A percentile compares a stretch with the other conserved stretches of the same genome.
These are phyloP conservation scores for Edolisoma coerulescens DNA, from an alignment of 2,113 vertebrate species.

Conservation along the genomic window DNA sequence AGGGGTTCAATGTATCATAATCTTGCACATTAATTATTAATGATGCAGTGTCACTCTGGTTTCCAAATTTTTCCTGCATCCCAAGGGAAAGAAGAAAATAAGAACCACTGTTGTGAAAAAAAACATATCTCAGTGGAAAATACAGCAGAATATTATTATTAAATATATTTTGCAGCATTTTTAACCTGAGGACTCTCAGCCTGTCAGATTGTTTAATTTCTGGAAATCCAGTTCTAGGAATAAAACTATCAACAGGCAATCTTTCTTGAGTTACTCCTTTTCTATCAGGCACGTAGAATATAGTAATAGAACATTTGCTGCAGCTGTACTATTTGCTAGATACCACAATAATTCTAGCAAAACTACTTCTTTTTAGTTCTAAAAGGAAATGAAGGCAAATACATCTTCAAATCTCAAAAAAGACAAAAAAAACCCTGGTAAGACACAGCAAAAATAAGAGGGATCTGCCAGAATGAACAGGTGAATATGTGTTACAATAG, in stretches of 20 bases:
- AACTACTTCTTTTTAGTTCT: background rate
- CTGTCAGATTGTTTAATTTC: background rate
- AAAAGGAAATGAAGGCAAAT: background rate
- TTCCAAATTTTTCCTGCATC: slow-evolving; percentile 33
- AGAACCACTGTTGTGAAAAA: background rate
- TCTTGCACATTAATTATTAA: slow-evolving; percentile 65
- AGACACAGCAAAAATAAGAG: background rate
- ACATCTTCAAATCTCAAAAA: background rate
- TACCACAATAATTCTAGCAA: background rate
- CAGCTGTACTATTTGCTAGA: background rate
- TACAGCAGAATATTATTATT: background rate
- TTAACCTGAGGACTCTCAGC: background rate
- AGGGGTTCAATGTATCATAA: slow-evolving; percentile 78
- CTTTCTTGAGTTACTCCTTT: background rate
- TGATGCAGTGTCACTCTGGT: background rate
- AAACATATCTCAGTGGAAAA: background rate
- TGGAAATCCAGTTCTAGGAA: background rate
- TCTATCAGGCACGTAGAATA: background rate
- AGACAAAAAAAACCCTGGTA: background rate
- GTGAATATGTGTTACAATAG: background rate
- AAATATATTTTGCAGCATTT: background rate
- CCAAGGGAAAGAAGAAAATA: background rate
- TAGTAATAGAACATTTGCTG: background rate
- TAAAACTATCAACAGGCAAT: background rate
- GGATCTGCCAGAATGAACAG: background rate